A percentile compares a stretch with the other conserved stretches of the same genome.
phyloP scores from a whole-genome alignment of 2,888 invertebrate genomes.

The Stratiomys singularior region DNA sequence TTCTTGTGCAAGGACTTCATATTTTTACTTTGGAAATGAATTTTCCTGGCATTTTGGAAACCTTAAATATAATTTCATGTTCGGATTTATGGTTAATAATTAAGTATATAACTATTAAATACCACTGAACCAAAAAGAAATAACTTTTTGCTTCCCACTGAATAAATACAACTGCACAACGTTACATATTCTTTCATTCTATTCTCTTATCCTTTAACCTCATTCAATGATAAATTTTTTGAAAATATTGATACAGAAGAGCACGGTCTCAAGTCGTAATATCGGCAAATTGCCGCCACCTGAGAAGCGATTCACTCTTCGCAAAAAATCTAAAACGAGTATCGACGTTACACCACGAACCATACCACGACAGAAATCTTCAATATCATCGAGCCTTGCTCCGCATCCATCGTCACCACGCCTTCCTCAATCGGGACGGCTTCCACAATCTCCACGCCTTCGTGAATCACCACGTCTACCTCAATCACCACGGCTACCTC shows the following conservation, averaged over 20 bases:
- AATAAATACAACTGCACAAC: too few species aligned
- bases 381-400: conserved; percentile 4
- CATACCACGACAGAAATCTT: conserved; percentile 31
- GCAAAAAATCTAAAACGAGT: conserved; percentile 48
- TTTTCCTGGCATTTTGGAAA: too few species aligned
- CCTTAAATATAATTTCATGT: too few species aligned
- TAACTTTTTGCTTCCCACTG: too few species aligned
- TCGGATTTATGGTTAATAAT: too few species aligned
- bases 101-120: too few species aligned
- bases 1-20: too few species aligned
- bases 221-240: not conserved
- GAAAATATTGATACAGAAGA: conserved; percentile 40
- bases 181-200: too few species aligned
- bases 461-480: too few species aligned
- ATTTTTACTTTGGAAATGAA: too few species aligned
- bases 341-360: conserved; percentile 21
- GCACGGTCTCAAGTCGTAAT: conserved; percentile 24
- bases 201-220: not conserved
- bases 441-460: not conserved
- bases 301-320: conserved; percentile 44
- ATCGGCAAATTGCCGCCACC: conserved; percentile 37
- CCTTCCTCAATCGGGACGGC: not conserved
- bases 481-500: not conserved
- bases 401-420: not conserved
- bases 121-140: too few species aligned